These are phyloP conservation scores for Phenacoccus solenopsis DNA, from an alignment of 1,140 invertebrate species.

Conservation along the genomic window DNA sequence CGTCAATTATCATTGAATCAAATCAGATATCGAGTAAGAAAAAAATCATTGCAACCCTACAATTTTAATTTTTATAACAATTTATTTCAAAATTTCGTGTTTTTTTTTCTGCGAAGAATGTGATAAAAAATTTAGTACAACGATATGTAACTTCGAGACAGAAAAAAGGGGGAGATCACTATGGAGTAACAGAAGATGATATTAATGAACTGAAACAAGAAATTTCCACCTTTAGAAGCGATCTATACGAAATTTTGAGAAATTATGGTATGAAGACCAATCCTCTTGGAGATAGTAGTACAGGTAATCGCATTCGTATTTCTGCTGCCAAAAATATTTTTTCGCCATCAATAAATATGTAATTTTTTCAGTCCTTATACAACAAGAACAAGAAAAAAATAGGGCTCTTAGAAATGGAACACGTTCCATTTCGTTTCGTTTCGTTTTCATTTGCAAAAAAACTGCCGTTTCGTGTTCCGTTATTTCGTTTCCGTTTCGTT, in stretches of 20 bases:
- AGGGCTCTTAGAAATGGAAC: too few species aligned
- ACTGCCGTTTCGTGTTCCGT: too few species aligned
- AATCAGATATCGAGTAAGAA: not conserved
- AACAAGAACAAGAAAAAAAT: too few species aligned
- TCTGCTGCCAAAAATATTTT: not conserved
- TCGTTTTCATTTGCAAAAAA: too few species aligned
- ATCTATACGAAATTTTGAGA: conserved; percentile 88
- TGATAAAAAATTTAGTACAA: conserved; percentile 89
- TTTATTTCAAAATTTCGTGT: conserved; percentile 26
- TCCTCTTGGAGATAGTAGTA: not conserved
- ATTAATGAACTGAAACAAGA: conserved; percentile 99
- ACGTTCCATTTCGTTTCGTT: too few species aligned
- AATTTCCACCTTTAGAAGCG: conserved; percentile 86
- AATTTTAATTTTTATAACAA: not conserved
- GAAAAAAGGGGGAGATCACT: conserved; percentile 78
- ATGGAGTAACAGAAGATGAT: conserved; percentile 96
- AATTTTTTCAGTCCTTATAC: too few species aligned
- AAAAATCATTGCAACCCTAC: not conserved
- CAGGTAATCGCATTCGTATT: conserved; percentile 2
- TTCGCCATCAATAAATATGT: too few species aligned
- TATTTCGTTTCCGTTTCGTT: too few species aligned
- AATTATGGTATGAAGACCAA: conserved; percentile 86
- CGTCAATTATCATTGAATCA: not conserved
- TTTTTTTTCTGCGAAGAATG: conserved; percentile 56
- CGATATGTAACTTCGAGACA: conserved; percentile 93